Conservation (phyloP, 2,888 invertebrate species). For the Netelia fuscicornis region DNA sequence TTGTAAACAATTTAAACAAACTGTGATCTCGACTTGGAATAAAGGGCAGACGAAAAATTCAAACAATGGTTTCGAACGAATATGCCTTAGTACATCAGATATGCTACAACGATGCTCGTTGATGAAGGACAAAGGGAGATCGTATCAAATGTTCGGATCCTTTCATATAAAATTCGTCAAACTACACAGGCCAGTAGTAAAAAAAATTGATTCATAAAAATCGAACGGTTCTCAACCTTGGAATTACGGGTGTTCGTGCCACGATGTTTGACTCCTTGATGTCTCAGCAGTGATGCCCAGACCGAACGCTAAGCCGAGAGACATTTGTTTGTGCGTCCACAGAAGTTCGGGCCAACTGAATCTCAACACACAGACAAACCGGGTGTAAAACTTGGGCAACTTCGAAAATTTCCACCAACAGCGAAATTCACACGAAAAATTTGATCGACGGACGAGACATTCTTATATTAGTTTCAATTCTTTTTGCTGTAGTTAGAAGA, state of each 20-base stretch:
- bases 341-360: constrained; percentile 11
- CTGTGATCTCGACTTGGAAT: neutral
- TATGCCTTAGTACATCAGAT: neutral
- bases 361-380: constrained; percentile 24
- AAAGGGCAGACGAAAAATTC: neutral
- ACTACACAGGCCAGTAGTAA: constrained; percentile 17
- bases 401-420: constrained; percentile 1
- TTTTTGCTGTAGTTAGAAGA: neutral
- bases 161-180: neutral
- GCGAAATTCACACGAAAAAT: constrained; percentile 5
- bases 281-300: constrained; percentile 77
- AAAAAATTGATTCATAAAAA: constrained; percentile 70
- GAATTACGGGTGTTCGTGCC: constrained; percentile 61
- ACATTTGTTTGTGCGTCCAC: constrained; percentile 61
- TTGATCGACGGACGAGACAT: constrained; percentile 44
- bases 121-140: constrained; percentile 10
- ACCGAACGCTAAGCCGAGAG: constrained; percentile 64
- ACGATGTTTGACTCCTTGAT: constrained; percentile 71
- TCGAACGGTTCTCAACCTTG: constrained; percentile 79
- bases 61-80: neutral
- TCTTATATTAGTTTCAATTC: neutral
- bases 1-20: no score
- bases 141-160: neutral
- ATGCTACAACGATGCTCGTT: neutral
- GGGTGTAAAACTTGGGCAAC: constrained; percentile 4